These are phyloP conservation scores for Anableps anableps DNA, from an alignment of 2,797 vertebrate genomes.

Conservation along the genomic window DNA sequence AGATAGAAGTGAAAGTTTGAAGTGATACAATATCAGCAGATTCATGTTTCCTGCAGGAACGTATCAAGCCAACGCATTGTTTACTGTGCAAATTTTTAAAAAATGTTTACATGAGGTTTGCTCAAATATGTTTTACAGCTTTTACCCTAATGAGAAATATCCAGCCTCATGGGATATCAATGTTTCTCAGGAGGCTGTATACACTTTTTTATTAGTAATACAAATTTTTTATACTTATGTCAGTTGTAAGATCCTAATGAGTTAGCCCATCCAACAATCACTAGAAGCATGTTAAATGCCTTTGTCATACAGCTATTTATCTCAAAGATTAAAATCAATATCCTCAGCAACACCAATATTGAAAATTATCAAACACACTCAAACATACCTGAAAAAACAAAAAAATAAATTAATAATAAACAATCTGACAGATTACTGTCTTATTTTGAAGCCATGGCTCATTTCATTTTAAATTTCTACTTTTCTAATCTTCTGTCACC, in stretches of 20 bases:
- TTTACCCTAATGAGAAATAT: neutral
- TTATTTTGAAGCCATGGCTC: neutral
- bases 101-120: neutral
- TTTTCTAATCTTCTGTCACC: neutral
- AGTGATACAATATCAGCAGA: neutral
- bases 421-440: neutral
- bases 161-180: neutral
- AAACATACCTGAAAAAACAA: no score
- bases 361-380: neutral
- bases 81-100: neutral
- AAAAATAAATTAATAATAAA: neutral
- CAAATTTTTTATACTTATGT: no score
- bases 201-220: no score
- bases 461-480: no score
- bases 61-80: neutral
- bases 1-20: neutral
- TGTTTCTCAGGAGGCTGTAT: neutral
- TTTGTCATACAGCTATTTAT: no score
- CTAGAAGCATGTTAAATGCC: no score
- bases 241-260: no score
- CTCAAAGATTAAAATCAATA: no score
- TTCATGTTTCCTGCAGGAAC: neutral
- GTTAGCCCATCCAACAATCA: no score
- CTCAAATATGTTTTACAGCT: neutral
- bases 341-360: neutral